Evolutionary conservation across 2,113 vertebrate genomes (phyloP).

Genomic region (Mystacornis crossleyi): DNA sequence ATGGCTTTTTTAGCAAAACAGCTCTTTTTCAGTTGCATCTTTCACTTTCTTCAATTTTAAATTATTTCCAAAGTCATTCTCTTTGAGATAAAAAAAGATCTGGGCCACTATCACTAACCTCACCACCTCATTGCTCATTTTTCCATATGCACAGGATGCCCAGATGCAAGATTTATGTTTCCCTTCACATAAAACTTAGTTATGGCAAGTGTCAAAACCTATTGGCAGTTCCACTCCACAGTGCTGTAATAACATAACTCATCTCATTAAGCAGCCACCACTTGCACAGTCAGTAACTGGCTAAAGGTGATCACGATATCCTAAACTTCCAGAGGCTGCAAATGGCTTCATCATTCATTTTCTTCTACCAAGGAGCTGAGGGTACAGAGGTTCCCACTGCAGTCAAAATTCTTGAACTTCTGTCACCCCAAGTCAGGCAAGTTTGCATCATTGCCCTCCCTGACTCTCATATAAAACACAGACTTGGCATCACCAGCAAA

Average conservation of each 20-base stretch:
- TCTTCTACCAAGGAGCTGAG: background rate
- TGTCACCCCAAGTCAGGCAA: background rate
- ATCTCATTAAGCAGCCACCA: background rate
- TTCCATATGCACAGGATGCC: background rate
- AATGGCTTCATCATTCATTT: background rate
- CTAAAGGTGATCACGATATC: background rate
- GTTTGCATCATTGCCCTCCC: background rate
- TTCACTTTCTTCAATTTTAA: background rate
- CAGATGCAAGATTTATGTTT: background rate
- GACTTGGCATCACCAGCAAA: background rate
- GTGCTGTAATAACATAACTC: background rate
- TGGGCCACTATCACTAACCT: background rate
- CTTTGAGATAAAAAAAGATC: background rate
- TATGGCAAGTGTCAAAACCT: background rate
- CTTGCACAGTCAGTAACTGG: background rate
- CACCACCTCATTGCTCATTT: background rate
- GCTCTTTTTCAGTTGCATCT: background rate
- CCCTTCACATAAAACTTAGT: background rate
- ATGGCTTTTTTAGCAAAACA: background rate
- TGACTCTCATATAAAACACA: background rate
- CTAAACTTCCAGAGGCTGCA: background rate
- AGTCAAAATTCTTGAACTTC: background rate
- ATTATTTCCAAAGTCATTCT: background rate
- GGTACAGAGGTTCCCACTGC: background rate
- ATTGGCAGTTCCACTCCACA: background rate